These are phyloP conservation scores for Bungarus multicinctus DNA, from an alignment of 2,113 vertebrate genomes.

Conservation along the genomic window DNA sequence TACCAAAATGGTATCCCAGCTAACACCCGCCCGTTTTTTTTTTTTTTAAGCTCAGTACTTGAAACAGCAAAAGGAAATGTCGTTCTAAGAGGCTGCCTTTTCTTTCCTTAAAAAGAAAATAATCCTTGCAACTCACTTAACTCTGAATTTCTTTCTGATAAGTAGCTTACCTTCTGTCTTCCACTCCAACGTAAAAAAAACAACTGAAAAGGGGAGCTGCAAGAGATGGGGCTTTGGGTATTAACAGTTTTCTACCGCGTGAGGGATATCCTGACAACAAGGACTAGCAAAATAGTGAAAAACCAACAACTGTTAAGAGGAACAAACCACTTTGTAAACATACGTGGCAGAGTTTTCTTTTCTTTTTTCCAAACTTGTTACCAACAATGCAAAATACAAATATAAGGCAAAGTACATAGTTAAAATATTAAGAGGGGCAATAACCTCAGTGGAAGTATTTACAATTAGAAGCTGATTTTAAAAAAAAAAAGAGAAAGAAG, in stretches of 20 bases:
- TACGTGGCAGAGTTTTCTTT: constrained; percentile 43
- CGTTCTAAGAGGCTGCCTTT: constrained; percentile 36
- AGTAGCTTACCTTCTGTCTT: constrained; percentile 14
- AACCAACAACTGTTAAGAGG: constrained; percentile 52
- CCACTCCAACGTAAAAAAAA: constrained; percentile 52
- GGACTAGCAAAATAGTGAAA: constrained; percentile 24
- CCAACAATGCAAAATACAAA: constrained; percentile 67
- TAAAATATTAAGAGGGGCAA: constrained; percentile 69
- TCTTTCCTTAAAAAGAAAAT: constrained; percentile 39
- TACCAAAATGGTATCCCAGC: constrained; percentile 49
- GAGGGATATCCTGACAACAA: constrained; percentile 49
- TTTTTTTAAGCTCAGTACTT: constrained; percentile 29
- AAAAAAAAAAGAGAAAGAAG: constrained; percentile 63
- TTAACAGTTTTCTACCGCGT: constrained; percentile 23
- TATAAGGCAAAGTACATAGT: constrained; percentile 74
- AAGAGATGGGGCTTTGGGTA: constrained; percentile 33
- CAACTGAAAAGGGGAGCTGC: not conserved
- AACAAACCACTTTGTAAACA: constrained; percentile 65
- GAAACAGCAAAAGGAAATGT: constrained; percentile 39
- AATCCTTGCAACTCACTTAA: constrained; percentile 25
- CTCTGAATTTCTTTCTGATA: constrained; percentile 22
- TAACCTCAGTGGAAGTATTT: constrained; percentile 69
- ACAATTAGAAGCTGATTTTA: constrained; percentile 64
- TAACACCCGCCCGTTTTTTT: not conserved
- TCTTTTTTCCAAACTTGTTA: constrained; percentile 49